Percentiles rank a stretch among this genome's conserved stretches.
These are phyloP conservation scores for Megathymus violae DNA, from an alignment of 1,140 invertebrate genomes.

Conservation along the genomic window DNA sequence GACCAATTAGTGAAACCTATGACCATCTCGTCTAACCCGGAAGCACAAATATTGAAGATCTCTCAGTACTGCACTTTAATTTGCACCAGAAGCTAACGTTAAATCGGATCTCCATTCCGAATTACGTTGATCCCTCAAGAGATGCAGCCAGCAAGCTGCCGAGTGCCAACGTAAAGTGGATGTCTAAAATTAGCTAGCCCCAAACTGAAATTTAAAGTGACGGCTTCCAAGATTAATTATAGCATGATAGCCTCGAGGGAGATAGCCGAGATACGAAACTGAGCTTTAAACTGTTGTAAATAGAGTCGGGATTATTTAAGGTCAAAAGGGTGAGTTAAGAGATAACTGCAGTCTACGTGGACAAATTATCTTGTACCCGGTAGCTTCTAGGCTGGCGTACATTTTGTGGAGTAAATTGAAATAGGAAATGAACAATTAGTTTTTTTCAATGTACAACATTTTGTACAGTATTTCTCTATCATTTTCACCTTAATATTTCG, in stretches of 20 bases:
- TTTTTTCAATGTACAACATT: background rate
- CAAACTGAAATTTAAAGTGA: constrained; percentile 26
- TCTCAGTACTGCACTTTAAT: background rate
- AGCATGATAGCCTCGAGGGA: constrained; percentile 17
- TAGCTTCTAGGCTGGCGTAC: background rate
- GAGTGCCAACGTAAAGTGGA: constrained; percentile 6
- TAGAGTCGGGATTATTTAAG: background rate
- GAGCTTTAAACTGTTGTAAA: background rate
- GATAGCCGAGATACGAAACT: background rate
- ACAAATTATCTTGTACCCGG: constrained; percentile 21
- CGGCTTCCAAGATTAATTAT: constrained; percentile 29
- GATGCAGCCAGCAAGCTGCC: background rate
- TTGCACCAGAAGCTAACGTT: too few species aligned
- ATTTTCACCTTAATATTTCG: too few species aligned
- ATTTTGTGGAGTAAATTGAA: constrained; percentile 14
- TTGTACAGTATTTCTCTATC: too few species aligned
- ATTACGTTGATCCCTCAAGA: constrained; percentile 3
- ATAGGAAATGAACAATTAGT: background rate
- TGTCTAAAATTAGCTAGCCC: constrained; percentile 18
- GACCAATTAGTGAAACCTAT: constrained; percentile 15
- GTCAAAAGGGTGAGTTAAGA: background rate
- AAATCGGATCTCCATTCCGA: background rate
- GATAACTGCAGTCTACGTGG: background rate
- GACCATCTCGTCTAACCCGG: background rate
- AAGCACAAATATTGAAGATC: background rate